Evolutionary conservation across 2,797 vertebrate genomes (phyloP).

Genomic region (Danio aesculapii): DNA sequence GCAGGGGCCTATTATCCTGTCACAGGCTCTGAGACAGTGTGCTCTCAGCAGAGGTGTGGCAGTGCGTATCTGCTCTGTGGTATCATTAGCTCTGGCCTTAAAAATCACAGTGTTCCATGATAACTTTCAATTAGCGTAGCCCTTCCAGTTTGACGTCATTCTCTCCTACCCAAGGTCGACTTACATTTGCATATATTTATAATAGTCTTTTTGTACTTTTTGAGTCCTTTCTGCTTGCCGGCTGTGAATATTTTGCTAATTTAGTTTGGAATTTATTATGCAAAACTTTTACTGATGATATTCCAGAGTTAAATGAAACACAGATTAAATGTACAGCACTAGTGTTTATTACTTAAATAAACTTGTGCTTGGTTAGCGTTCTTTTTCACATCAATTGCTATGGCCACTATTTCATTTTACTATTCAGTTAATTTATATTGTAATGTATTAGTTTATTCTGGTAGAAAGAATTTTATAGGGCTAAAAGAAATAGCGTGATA

Average conservation of each 20-base stretch:
- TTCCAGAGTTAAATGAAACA: background rate
- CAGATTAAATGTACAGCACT: background rate
- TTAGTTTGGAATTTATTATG: too few species aligned
- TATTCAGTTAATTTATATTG: background rate
- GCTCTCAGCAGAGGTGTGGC: constrained; percentile 39
- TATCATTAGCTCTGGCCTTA: constrained; percentile 43
- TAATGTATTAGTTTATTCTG: background rate
- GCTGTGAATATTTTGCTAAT: background rate
- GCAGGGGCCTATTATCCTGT: constrained; percentile 51
- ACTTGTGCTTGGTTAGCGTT: background rate
- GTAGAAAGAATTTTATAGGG: background rate
- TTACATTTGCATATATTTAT: constrained; percentile 6
- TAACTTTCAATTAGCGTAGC: constrained; percentile 34
- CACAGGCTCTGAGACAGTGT: constrained; percentile 28
- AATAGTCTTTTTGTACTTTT: background rate
- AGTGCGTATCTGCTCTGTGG: background rate
- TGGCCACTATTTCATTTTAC: background rate
- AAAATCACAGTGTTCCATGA: constrained; percentile 16
- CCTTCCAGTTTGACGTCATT: background rate
- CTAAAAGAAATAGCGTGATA: background rate
- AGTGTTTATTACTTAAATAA: background rate
- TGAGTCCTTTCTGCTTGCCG: background rate
- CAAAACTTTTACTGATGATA: background rate
- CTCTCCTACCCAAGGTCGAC: background rate
- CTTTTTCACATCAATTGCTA: background rate